Evolutionary conservation across 1,140 invertebrate genomes (phyloP), one percentile per base, ranked within the genome.

Genomic region (Ceratosolen solmsi): DNA sequence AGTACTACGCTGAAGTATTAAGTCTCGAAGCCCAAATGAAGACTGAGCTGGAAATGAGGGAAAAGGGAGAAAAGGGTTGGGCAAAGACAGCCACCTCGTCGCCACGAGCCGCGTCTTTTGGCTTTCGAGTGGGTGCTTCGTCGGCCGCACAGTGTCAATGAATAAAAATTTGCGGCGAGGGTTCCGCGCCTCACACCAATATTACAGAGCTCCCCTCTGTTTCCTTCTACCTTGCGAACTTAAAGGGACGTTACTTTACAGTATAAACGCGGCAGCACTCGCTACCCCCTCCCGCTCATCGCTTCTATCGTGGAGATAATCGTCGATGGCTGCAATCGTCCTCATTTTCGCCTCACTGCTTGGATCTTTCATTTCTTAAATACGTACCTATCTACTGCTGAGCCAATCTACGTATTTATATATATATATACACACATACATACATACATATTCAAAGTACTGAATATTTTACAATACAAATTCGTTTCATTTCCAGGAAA

Each of bases 81-180:
- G 22, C 36, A 33, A 41, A 46, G 41, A 13, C 41, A 46, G 41
- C 41, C 41, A 46, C 30, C 60, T 33, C 13, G 27, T 63, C 30
- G 11, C 25, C 36, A 38, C 11, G 15, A 63, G 65, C 81, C 79
- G 84, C 84, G 84, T 86, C 85, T 86, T 84, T 87, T 84, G 75
- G 85, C 78, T 76, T 76, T 83, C 33, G 76, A 84, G 75, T 87
- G 86, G 77, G 87, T 30, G 25, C 70, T 38, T 87, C 86, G 87
- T 89, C 86, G 85, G 84, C 82, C 86, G 88, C 88, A 58, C 68
- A 89, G 89, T 91, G 90, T 91, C 89, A 91, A 91, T 91, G 90
- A 91, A 91, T 91, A 91, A 91, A 91, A 91, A 91, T 90, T 91
- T 89, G 88, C 85, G 87, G 83, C 82, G 86, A 88, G 89, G 88